Percentiles rank a stretch among this genome's conserved stretches.
Evolutionary conservation across 2,113 vertebrate genomes (phyloP).

Genomic region (Pollachius pollachius): DNA sequence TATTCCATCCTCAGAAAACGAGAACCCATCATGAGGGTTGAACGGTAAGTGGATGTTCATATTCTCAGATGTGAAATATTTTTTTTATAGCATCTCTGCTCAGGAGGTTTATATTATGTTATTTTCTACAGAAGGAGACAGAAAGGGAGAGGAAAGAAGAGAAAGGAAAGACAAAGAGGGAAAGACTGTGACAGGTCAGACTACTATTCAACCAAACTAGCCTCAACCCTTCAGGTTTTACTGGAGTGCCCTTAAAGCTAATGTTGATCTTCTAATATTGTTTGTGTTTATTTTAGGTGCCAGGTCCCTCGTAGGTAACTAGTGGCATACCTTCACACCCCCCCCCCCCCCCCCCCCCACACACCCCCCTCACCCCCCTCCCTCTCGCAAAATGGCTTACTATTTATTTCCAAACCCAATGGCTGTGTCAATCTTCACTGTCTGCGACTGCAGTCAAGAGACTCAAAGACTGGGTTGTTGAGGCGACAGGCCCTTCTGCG

Average conservation of each 20-base stretch:
- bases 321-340: neutral
- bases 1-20: conserved; percentile 62
- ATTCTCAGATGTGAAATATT: conserved; percentile 7
- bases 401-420: conserved; percentile 61
- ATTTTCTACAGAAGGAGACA: conserved; percentile 55
- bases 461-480: conserved; percentile 56
- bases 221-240: conserved; percentile 5
- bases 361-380: conserved; percentile 16
- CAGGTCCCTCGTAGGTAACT: conserved; percentile 78
- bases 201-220: neutral
- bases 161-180: conserved; percentile 69
- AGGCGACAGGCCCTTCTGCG: conserved; percentile 44
- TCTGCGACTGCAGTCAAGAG: conserved; percentile 43
- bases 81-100: too few species aligned
- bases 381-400: conserved; percentile 48
- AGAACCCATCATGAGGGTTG: conserved; percentile 59
- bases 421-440: conserved; percentile 51
- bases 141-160: conserved; percentile 69
- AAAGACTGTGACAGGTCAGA: conserved; percentile 75
- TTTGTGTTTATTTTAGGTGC: conserved; percentile 55
- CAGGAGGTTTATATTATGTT: neutral
- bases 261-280: neutral
- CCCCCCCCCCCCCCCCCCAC: conserved; percentile 13
- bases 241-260: neutral
- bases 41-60: conserved; percentile 54